phyloP scores from a whole-genome alignment of 1,140 invertebrate species.

The Goniozus legneri region DNA sequence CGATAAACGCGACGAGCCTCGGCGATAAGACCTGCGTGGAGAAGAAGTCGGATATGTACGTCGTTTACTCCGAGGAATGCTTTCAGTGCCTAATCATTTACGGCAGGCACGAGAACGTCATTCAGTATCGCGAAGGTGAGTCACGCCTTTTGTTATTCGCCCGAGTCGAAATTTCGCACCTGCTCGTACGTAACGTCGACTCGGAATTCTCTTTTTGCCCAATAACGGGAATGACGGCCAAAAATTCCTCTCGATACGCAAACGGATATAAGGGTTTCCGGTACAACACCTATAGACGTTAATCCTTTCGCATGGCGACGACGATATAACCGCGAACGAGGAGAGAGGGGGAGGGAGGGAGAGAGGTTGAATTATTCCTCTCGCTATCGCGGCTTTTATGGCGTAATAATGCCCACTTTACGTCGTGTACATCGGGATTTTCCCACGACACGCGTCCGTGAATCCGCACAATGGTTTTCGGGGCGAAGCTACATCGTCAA shows the following conservation, averaged over 20 bases:
- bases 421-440: constrained; percentile 5
- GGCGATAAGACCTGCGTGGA: constrained; percentile 52
- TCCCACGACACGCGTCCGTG: constrained; percentile 6
- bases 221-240: no score
- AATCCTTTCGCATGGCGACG: no score
- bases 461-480: constrained; percentile 1
- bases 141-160: no score
- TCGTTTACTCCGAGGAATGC: constrained; percentile 55
- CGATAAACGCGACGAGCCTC: constrained; percentile 51
- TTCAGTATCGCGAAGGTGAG: constrained; percentile 70
- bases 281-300: no score
- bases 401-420: constrained; percentile 1
- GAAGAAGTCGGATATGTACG: constrained; percentile 48
- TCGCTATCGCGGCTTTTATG: background rate
- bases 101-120: constrained; percentile 62
- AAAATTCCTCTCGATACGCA: no score
- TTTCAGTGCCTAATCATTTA: constrained; percentile 64
- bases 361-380: no score
- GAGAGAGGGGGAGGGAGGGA: no score
- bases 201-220: no score
- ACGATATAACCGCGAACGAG: no score
- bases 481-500: background rate
- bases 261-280: no score
- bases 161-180: no score
- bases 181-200: no score